phyloP scores from a whole-genome alignment of 2,113 vertebrate genomes.

The Planiliza haematocheilus region DNA sequence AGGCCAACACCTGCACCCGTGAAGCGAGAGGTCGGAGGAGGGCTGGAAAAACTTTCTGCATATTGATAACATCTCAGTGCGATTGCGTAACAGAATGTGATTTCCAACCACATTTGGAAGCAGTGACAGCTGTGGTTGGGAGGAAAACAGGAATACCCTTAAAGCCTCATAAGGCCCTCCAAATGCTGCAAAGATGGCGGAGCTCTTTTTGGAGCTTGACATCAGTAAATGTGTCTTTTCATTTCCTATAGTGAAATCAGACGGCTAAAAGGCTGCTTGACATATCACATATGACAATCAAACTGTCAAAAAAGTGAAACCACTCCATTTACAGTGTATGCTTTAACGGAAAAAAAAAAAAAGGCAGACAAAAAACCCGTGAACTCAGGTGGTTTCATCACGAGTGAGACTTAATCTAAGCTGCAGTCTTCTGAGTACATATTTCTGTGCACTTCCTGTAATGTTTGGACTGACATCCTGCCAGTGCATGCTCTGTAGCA shows the following conservation, averaged over 20 bases:
- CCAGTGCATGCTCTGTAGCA: constrained; percentile 53
- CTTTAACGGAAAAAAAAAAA: constrained; percentile 56
- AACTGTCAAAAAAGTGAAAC: constrained; percentile 10
- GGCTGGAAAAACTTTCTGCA: constrained; percentile 59
- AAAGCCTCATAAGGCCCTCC: neutral
- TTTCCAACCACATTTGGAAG: constrained; percentile 74
- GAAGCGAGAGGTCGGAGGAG: constrained; percentile 17
- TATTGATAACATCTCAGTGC: constrained; percentile 52
- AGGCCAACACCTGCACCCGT: constrained; percentile 64
- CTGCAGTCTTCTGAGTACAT: constrained; percentile 43
- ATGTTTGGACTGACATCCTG: constrained; percentile 80
- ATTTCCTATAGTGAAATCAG: too few relatives aligned
- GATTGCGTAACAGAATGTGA: constrained; percentile 74
- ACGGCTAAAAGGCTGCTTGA: neutral
- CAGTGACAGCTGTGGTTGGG: constrained; percentile 31
- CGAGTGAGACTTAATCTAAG: constrained; percentile 40
- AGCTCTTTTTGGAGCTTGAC: neutral
- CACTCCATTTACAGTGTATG: neutral
- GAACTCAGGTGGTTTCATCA: constrained; percentile 46
- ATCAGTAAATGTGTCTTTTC: too few relatives aligned
- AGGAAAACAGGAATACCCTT: constrained; percentile 59
- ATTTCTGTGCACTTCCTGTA: constrained; percentile 73
- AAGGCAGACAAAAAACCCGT: neutral
- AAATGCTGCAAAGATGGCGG: neutral
- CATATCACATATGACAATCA: neutral